These are phyloP conservation scores for Acanthosepion pharaonis DNA, from an alignment of 2,888 invertebrate species.

Conservation along the genomic window DNA sequence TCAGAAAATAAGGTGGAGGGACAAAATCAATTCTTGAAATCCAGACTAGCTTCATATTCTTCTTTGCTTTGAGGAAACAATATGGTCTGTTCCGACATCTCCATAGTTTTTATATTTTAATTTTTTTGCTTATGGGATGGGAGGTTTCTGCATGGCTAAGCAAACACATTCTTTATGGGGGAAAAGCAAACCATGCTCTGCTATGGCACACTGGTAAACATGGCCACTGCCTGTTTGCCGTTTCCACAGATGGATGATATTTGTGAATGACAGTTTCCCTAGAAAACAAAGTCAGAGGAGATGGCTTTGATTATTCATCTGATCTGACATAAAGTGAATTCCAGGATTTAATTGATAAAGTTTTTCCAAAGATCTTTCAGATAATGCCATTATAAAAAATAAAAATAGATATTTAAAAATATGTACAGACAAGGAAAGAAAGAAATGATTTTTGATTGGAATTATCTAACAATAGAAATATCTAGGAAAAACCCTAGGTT, in stretches of 20 bases:
- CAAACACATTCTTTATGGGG: not conserved
- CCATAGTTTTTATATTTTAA: not conserved
- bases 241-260: not conserved
- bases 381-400: too few relatives aligned
- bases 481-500: too few relatives aligned
- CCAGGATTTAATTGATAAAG: not conserved
- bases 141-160: not conserved
- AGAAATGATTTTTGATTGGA: too few relatives aligned
- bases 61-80: not conserved
- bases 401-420: too few relatives aligned
- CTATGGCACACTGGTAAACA: not conserved
- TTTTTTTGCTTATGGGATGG: slow-evolving; percentile 11
- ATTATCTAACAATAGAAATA: too few relatives aligned
- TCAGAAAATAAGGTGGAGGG: slow-evolving; percentile 16
- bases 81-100: not conserved
- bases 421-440: too few relatives aligned
- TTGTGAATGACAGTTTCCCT: not conserved
- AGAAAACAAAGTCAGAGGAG: slow-evolving; percentile 33
- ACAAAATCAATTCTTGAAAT: slow-evolving; percentile 1
- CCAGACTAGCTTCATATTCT: too few relatives aligned
- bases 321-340: not conserved
- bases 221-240: not conserved
- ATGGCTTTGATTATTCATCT: not conserved
- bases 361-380: not conserved
- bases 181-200: not conserved